Base-by-base conservation (phyloP, 2,888 invertebrate genomes). In the Pomacea canaliculata region DNA sequence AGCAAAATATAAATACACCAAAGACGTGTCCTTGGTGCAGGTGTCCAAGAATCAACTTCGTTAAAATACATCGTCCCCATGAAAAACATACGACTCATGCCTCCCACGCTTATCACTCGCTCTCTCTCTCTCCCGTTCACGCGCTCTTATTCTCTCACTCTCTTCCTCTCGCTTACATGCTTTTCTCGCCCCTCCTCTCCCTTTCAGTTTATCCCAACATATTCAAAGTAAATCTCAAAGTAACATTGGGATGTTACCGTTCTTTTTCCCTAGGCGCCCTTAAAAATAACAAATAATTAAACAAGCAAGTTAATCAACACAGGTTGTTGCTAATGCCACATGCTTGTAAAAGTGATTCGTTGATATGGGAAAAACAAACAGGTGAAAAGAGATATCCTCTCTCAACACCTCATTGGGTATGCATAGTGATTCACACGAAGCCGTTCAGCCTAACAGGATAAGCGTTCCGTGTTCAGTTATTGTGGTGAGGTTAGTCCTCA, bases 91-190 rank as follows among this genome's bases (percentile, higher is more conserved):
- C 48, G 18, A 51, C 49, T 27, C 66, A n/a, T 23, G 4, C 23
- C 49, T 7, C 19, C 18, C 19, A 10, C n/a, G 16, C 56, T 51
- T 71, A 10, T 71, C n/a, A 27, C 56, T 59, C 5, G 56, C n/a
- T 71, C 27, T 59, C n/a, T 71, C 27, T 72, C 10, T 66, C 16
- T 72, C 2, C 27, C 51, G 66, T 66, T 72, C 49, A 49, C 63
- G 23, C 65, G 49, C 23, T 65, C 65, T 46, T 46, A 63, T 7
- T 72, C 65, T 72, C 10, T 73, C 56, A 49, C 37, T 73, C 56
- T 66, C 37, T 66, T 37, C 0, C 37, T 3, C 56, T 23, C 23
- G 23, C 23, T 23, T 23, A 65, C 51, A 63, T 63, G 48, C 63
- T 23, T 37, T n/a, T 49, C 72, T 65, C 65, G 46, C 48, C 23